These are phyloP conservation scores for Echiichthys vipera DNA, from an alignment of 2,797 vertebrate genomes.

Conservation along the genomic window DNA sequence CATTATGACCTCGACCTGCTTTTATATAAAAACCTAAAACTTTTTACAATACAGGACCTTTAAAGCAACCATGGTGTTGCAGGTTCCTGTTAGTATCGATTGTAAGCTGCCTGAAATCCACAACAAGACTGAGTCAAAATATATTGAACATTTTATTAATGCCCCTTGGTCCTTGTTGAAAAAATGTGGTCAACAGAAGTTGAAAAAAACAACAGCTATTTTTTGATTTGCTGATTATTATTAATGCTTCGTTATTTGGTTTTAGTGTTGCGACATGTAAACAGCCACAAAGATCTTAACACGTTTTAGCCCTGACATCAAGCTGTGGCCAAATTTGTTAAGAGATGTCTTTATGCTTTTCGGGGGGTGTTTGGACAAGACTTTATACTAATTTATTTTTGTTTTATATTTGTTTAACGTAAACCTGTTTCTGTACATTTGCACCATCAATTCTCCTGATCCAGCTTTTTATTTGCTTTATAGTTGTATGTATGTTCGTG, in stretches of 20 bases:
- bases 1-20: too few species aligned
- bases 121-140: neutral
- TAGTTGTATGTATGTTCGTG: neutral
- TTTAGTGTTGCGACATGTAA: neutral
- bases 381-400: neutral
- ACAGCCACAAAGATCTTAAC: neutral
- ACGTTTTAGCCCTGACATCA: neutral
- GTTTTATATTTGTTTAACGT: neutral
- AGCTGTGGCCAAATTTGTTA: constrained; percentile 1
- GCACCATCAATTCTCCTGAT: neutral
- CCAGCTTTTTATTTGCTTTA: neutral
- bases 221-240: neutral
- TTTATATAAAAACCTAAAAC: too few species aligned
- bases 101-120: neutral
- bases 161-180: neutral
- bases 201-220: neutral
- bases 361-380: too few species aligned
- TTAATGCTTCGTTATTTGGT: neutral
- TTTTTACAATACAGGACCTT: too few species aligned
- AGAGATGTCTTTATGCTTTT: constrained; percentile 20
- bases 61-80: neutral
- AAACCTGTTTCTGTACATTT: neutral
- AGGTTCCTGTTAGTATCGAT: neutral
- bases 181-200: neutral
- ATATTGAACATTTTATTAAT: neutral